phyloP scores from a whole-genome alignment of 2,113 vertebrate species.

The Equus przewalskii region DNA sequence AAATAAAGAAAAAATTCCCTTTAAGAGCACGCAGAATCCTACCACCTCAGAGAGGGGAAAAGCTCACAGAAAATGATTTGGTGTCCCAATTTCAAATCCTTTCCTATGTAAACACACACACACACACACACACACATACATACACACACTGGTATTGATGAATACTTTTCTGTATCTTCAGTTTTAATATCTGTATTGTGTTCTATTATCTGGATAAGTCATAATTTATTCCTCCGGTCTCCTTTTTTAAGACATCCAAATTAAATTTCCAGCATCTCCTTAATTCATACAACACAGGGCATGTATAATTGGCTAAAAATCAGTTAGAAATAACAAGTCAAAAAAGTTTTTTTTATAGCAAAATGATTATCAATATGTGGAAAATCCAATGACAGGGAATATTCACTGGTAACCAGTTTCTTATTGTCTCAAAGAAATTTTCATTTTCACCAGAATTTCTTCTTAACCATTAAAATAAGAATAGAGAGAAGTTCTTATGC shows the following conservation, averaged over 20 bases:
- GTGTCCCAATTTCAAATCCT: neutral
- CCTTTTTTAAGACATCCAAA: neutral
- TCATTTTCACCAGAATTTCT: neutral
- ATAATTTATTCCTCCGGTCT: neutral
- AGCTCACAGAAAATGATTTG: neutral
- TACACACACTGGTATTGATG: neutral
- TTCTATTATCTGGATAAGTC: neutral
- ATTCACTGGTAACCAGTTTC: neutral
- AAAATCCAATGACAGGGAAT: neutral
- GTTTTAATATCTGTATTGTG: neutral
- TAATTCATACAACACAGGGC: neutral
- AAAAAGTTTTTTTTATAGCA: neutral
- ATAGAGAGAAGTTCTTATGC: neutral
- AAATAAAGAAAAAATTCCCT: neutral
- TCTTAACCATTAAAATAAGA: neutral
- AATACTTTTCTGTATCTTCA: neutral
- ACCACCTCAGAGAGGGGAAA: neutral
- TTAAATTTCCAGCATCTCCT: neutral
- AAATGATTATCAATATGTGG: neutral
- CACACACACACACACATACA: neutral
- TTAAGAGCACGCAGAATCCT: neutral
- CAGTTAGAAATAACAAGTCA: neutral
- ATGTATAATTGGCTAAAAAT: neutral
- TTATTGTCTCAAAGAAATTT: slow-evolving; percentile 25
- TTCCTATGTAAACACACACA: neutral